A percentile compares a stretch with the other conserved stretches of the same genome.
phyloP scores from a whole-genome alignment of 2,888 invertebrate genomes.

The Sepiola atlantica region DNA sequence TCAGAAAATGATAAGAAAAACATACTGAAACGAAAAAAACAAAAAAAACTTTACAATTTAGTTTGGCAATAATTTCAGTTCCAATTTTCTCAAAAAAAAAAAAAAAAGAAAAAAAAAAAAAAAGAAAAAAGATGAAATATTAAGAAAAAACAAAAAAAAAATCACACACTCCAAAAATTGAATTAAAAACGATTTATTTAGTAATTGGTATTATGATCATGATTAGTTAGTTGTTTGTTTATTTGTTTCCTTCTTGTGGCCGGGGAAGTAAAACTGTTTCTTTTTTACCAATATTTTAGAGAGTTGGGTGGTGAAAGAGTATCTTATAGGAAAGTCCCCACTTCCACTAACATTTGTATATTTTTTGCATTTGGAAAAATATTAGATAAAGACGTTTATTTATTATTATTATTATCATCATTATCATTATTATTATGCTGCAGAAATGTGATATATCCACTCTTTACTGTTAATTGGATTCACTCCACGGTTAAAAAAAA shows the following conservation, averaged over 20 bases:
- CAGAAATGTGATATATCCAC: too few species aligned
- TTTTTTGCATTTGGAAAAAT: too few species aligned
- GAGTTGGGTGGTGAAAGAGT: background rate
- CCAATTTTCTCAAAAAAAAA: conserved; percentile 12
- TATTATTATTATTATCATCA: too few species aligned
- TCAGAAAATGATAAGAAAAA: background rate
- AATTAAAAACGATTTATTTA: background rate
- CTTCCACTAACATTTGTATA: too few species aligned
- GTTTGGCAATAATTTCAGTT: background rate
- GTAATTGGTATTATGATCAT: background rate
- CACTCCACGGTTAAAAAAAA: too few species aligned
- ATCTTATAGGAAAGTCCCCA: too few species aligned
- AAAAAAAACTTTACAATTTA: background rate
- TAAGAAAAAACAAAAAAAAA: background rate
- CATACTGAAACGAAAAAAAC: background rate
- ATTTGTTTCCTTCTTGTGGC: too few species aligned
- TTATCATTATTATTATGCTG: too few species aligned
- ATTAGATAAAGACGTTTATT: too few species aligned
- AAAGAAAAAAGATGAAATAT: background rate
- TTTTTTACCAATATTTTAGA: too few species aligned
- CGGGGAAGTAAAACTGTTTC: too few species aligned
- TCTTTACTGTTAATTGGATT: too few species aligned
- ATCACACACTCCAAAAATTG: background rate
- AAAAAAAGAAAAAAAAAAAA: background rate
- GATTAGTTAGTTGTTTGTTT: background rate